Evolutionary conservation across 2,797 vertebrate genomes (phyloP).

Genomic region (Liasis olivaceus): DNA sequence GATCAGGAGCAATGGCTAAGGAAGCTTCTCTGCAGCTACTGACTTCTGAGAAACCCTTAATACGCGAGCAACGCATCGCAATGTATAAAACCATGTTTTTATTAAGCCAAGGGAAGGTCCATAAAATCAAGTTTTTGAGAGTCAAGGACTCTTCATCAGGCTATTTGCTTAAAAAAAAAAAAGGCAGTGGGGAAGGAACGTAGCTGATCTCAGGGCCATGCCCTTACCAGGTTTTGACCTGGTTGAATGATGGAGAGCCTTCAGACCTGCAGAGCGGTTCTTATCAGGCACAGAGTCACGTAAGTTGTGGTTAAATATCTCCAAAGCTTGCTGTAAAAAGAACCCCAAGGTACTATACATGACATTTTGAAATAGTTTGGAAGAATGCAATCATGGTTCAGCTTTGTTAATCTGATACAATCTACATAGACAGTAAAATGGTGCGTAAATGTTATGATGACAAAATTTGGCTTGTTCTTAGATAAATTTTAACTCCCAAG

Average conservation of each 20-base stretch:
- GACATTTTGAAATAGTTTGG: neutral
- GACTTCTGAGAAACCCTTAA: neutral
- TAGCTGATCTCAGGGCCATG: neutral
- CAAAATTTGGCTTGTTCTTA: neutral
- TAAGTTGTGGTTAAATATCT: neutral
- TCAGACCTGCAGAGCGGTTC: neutral
- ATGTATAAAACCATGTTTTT: neutral
- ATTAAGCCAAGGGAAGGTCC: neutral
- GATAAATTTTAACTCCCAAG: neutral
- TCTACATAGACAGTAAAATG: neutral
- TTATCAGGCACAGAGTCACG: neutral
- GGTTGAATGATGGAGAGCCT: neutral
- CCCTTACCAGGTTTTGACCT: neutral
- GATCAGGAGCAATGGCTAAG: neutral
- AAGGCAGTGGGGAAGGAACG: neutral
- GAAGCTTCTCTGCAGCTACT: neutral
- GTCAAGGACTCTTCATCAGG: neutral
- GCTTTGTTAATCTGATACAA: neutral
- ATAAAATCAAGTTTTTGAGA: neutral
- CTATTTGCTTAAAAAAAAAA: neutral
- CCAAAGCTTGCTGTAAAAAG: neutral
- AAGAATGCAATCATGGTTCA: neutral
- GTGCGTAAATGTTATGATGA: neutral
- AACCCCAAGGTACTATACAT: neutral
- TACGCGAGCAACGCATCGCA: neutral